Base-by-base conservation (phyloP, 1,140 invertebrate genomes). In the Brevipalpus yothersi region DNA sequence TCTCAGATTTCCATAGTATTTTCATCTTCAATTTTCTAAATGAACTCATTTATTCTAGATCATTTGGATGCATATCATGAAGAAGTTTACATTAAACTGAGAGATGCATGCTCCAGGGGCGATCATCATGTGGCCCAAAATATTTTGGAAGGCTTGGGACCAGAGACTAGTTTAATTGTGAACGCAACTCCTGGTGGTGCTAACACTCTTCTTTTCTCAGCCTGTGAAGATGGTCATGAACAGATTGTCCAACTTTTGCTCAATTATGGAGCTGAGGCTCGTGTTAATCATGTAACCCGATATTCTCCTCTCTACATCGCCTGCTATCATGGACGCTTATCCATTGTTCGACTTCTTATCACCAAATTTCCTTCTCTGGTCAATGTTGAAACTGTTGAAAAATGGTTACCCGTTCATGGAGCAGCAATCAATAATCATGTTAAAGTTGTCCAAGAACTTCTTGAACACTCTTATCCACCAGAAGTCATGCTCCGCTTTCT, bases 261-360 rank as follows among this genome's bases (percentile, higher is more conserved):
- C 41, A 81, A 83, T 13, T 73, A 82, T 59, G 83, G 84, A 11
- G 86, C 87, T 0, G 86, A 92, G 73, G 84, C 83, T 11, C 75
- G 85, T 43, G 80, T 80, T 42, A 86, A 94, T 74, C 80, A 84
- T 9, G 81, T 87, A 9, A 92, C 88, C 1, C 82, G 85, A 66
- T 90, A 94, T 69, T 87, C 86, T 8, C 87, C 92, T 0, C 72
- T 96, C 0, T 93, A 96, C 70, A 83, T 89, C 56, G 85, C 90
- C 9, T 84, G 84, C 67, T 84, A 87, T 67, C 82, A 85, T 69
- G 87, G 86, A 1, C 80, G 83, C 69, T 73, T 77, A 61, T 81
- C 86, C 54, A 84, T 94, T 59, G 82, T 84, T 0, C 78, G 82
- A 64, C 70, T 88, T 53, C 71, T 96, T 54, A 72, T 95, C 11